phyloP scores from a whole-genome alignment of 2,113 vertebrate species.

The Python bivittatus region DNA sequence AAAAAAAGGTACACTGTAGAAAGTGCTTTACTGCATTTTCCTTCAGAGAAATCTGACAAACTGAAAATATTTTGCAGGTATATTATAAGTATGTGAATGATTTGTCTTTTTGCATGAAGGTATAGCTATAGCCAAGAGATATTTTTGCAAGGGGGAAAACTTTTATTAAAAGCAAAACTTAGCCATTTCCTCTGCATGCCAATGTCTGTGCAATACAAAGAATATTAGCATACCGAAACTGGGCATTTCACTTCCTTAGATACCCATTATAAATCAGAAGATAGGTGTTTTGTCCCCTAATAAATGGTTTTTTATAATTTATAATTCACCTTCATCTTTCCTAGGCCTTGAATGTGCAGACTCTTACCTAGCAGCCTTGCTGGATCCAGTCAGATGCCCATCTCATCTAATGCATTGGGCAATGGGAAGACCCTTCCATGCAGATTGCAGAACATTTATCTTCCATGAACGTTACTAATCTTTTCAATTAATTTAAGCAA shows the following conservation, averaged over 20 bases:
- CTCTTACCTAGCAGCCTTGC: not conserved
- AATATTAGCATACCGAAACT: not conserved
- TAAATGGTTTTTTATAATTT: not conserved
- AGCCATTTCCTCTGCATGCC: not conserved
- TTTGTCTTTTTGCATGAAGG: not conserved
- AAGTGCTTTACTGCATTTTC: conserved; percentile 29
- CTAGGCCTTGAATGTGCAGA: not conserved
- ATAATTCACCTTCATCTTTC: not conserved
- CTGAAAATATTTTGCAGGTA: not conserved
- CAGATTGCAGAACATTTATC: not conserved
- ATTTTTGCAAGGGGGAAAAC: not conserved
- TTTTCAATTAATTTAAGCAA: not conserved
- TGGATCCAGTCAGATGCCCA: not conserved
- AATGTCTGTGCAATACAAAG: not conserved
- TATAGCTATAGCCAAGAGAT: not conserved
- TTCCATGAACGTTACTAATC: not conserved
- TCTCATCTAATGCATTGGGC: not conserved
- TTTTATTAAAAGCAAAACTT: not conserved
- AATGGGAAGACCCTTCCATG: not conserved
- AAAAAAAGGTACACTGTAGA: conserved; percentile 78
- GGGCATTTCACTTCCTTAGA: not conserved
- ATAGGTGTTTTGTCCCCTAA: not conserved
- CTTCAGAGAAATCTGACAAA: not conserved
- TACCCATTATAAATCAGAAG: not conserved
- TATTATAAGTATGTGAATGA: conserved; percentile 3